phyloP scores from a whole-genome alignment of 2,888 invertebrate genomes.

The Dicroscelio sp. region DNA sequence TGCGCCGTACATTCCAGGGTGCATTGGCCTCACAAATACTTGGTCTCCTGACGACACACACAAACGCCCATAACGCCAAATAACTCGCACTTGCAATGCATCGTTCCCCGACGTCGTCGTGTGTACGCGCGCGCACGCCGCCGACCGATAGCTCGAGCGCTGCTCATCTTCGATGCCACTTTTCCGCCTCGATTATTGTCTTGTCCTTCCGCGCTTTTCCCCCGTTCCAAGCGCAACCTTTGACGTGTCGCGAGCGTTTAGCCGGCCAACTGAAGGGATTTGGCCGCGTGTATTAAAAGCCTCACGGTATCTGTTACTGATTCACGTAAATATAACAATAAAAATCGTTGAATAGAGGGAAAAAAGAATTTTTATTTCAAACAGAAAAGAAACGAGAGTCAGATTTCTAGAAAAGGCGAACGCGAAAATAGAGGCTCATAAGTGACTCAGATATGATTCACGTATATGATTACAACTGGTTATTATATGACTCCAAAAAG shows the following conservation, averaged over 20 bases:
- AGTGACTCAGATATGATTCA: too few relatives aligned
- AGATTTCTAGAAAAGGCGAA: too few relatives aligned
- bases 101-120: slow-evolving; percentile 70
- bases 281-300: slow-evolving; percentile 39
- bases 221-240: slow-evolving; percentile 71
- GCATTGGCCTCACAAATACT: slow-evolving; percentile 88
- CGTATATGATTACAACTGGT: too few relatives aligned
- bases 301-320: neutral
- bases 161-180: slow-evolving; percentile 78
- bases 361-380: too few relatives aligned
- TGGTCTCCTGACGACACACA: slow-evolving; percentile 87
- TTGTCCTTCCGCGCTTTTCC: slow-evolving; percentile 68
- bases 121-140: slow-evolving; percentile 60
- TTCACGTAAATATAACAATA: too few relatives aligned
- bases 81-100: slow-evolving; percentile 84
- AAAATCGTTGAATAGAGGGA: too few relatives aligned
- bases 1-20: slow-evolving; percentile 88
- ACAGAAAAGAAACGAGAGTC: too few relatives aligned
- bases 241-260: slow-evolving; percentile 71
- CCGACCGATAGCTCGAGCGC: slow-evolving; percentile 70
- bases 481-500: too few relatives aligned
- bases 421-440: too few relatives aligned
- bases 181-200: slow-evolving; percentile 77
- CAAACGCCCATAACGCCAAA: slow-evolving; percentile 84
- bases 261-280: slow-evolving; percentile 60